A percentile compares a stretch with the other conserved stretches of the same genome.
These are phyloP conservation scores for Apaloderma vittatum DNA, from an alignment of 2,113 vertebrate species.

Conservation along the genomic window DNA sequence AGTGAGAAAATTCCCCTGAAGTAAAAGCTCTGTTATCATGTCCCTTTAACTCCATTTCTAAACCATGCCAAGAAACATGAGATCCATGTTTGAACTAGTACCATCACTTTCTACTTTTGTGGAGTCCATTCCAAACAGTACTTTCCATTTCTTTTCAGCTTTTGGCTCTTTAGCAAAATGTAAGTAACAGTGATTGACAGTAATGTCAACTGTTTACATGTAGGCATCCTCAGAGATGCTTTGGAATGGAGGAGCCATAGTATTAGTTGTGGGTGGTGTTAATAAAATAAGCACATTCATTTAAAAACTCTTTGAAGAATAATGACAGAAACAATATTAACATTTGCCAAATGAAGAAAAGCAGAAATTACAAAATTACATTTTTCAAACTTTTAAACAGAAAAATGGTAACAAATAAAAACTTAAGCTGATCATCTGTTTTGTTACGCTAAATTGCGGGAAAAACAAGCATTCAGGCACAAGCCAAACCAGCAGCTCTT, in stretches of 20 bases:
- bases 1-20: background rate
- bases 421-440: background rate
- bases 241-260: background rate
- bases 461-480: background rate
- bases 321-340: background rate
- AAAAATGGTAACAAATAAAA: background rate
- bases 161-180: constrained; percentile 3
- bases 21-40: background rate
- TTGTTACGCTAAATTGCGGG: background rate
- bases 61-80: background rate
- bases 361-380: background rate
- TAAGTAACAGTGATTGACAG: background rate
- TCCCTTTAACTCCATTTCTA: background rate
- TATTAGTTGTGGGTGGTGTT: background rate
- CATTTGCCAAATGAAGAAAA: background rate
- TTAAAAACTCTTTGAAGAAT: background rate
- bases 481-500: constrained; percentile 2
- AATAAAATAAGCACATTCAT: constrained; percentile 21
- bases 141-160: background rate
- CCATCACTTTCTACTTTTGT: background rate
- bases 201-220: background rate
- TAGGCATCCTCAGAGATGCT: background rate
- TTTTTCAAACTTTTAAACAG: background rate
- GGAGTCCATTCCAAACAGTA: background rate
- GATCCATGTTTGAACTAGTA: background rate